Base-by-base conservation (phyloP, 2,797 vertebrate genomes). In the Iguana delicatissima region DNA sequence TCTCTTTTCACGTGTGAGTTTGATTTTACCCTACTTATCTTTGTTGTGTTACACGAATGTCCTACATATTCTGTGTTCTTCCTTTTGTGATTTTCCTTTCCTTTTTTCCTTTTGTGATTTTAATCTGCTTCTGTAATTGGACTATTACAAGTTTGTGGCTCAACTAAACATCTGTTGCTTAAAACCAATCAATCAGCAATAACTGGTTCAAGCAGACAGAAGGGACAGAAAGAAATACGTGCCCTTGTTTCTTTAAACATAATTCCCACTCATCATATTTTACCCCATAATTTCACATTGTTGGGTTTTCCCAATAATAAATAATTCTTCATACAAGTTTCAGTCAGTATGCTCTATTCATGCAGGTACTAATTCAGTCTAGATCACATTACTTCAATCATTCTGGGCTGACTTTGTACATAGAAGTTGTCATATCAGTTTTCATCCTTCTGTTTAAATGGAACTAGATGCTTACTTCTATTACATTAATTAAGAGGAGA, bases 401-500 rank as follows among this genome's bases (percentile, higher is more conserved):
- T 20, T 57, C 14, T n/a, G 26, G 2, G 6, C 46, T 84, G 3
- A 67, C 4, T 35, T 84, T 38, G 38, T 29, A 67, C 13, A 52
- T 14, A 3, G 22, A 89, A 84, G 42, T 57, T 35, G 6, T 46
- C 57, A 64, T 32, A 62, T 22, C 81, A 84, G 35, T 77, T n/a
- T 77, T 64, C 46, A 57, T 50, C 14, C 29, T 79, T 46, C 9
- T 9, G 9, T 38, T 38, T 13, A 29, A n/a, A 80, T n/a, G 24
- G 55, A 26, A 46, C 55, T 89, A 74, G 29, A 24, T 77, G 9
- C 69, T 82, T 9, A 18, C 64, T 88, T 59, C 22, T 76, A 18
- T 42, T 76, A 55, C 8, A 50, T n/a, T 67, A 79, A 84, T 89
- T 72, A 16, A 89, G 52, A 84, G 32, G 46, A 84, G 35, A 50